These are phyloP conservation scores for Pristionchus entomophagus DNA, from an alignment of 2,888 invertebrate species.

Conservation along the genomic window DNA sequence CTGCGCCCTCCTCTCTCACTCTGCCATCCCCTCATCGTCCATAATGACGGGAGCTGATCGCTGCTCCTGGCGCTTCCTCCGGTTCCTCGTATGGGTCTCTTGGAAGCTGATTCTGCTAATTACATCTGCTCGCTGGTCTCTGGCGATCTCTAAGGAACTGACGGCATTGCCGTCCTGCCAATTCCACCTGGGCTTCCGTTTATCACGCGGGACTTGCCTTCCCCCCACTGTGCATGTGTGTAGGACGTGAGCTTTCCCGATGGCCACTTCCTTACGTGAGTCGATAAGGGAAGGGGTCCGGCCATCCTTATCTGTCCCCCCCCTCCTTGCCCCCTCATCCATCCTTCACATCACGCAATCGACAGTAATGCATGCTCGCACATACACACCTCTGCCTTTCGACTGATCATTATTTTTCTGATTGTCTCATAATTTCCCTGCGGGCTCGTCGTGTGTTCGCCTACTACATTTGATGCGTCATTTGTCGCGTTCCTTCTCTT, in stretches of 20 bases:
- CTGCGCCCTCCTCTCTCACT: neutral
- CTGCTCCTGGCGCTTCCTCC: neutral
- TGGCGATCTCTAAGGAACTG: neutral
- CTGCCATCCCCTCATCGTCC: neutral
- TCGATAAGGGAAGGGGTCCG: neutral
- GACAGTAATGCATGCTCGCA: neutral
- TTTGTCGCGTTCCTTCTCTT: neutral
- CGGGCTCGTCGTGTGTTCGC: too few species aligned
- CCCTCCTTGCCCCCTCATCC: neutral
- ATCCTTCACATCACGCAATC: slow-evolving; percentile 34
- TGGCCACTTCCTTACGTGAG: neutral
- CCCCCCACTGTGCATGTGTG: neutral
- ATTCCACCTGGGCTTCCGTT: neutral
- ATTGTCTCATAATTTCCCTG: too few species aligned
- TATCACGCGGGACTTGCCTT: neutral
- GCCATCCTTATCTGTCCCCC: neutral
- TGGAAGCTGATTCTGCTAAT: neutral
- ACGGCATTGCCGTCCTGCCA: neutral
- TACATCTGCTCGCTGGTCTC: too few species aligned
- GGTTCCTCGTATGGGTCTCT: neutral
- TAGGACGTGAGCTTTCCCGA: neutral
- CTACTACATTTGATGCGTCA: neutral
- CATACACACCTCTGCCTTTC: neutral
- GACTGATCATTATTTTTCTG: too few species aligned
- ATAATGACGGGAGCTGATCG: too few species aligned